Conservation (phyloP, 2,888 invertebrate species). For the Dryomyza anilis region DNA sequence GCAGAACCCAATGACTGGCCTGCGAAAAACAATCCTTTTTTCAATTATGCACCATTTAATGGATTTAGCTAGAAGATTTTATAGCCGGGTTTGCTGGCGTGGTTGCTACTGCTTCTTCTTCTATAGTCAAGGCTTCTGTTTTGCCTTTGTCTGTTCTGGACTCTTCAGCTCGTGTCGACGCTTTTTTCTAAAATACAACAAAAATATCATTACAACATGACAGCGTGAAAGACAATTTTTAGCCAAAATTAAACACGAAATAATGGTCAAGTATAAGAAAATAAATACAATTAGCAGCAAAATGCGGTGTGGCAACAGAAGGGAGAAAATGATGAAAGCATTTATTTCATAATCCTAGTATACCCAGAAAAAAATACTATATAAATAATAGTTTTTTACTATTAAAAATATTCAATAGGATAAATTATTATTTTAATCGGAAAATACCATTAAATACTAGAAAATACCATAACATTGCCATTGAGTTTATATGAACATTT, state of each 20-base stretch:
- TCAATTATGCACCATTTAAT: slow-evolving; percentile 17
- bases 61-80: slow-evolving; percentile 1
- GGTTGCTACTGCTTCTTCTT: not conserved
- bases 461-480: no score
- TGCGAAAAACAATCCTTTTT: slow-evolving; percentile 1
- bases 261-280: no score
- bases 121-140: not conserved
- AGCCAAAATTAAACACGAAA: no score
- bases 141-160: not conserved
- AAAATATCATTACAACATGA: not conserved
- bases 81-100: not conserved
- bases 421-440: no score
- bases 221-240: not conserved
- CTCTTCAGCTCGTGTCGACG: not conserved
- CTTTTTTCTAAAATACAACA: not conserved
- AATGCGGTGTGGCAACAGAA: not conserved
- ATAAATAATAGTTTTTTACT: no score
- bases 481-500: no score
- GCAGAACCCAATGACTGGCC: not conserved
- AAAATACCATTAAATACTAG: no score
- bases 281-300: no score
- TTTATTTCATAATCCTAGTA: no score
- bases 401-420: no score
- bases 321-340: no score
- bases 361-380: no score